A percentile compares a stretch with the other conserved stretches of the same genome.
Conservation (phyloP, 2,797 vertebrate genomes). For the Leptatherina wallacei region DNA sequence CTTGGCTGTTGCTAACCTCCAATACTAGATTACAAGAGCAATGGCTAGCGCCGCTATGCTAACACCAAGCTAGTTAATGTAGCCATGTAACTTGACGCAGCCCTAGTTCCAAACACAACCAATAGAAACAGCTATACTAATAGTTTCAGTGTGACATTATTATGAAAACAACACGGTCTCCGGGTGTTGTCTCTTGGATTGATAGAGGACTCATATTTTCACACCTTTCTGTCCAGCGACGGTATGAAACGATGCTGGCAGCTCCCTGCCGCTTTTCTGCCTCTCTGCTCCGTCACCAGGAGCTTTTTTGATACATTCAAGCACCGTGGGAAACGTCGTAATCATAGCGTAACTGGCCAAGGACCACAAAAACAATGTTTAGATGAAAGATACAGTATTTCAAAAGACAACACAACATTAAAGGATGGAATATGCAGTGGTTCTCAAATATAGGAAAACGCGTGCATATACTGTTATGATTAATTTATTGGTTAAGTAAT, state of each 20-base stretch:
- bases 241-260: slow-evolving; percentile 67
- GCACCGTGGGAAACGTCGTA: slow-evolving; percentile 40
- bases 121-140: not conserved
- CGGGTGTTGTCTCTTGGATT: not conserved
- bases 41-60: slow-evolving; percentile 60
- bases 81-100: slow-evolving; percentile 48
- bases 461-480: not conserved
- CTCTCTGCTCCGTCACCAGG: slow-evolving; percentile 61
- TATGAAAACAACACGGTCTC: slow-evolving; percentile 9
- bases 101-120: slow-evolving; percentile 8
- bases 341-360: slow-evolving; percentile 4
- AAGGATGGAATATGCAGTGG: not conserved
- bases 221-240: slow-evolving; percentile 70
- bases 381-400: slow-evolving; percentile 6
- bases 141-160: slow-evolving; percentile 18
- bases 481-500: not conserved
- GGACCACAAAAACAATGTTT: slow-evolving; percentile 1
- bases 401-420: not conserved
- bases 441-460: not conserved
- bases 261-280: slow-evolving; percentile 60
- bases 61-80: slow-evolving; percentile 52
- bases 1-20: slow-evolving; percentile 50
- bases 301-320: slow-evolving; percentile 49
- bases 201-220: slow-evolving; percentile 24
- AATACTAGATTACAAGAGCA: slow-evolving; percentile 35